These are phyloP conservation scores for Altica lythri DNA, from an alignment of 2,888 invertebrate species.

Conservation along the genomic window DNA sequence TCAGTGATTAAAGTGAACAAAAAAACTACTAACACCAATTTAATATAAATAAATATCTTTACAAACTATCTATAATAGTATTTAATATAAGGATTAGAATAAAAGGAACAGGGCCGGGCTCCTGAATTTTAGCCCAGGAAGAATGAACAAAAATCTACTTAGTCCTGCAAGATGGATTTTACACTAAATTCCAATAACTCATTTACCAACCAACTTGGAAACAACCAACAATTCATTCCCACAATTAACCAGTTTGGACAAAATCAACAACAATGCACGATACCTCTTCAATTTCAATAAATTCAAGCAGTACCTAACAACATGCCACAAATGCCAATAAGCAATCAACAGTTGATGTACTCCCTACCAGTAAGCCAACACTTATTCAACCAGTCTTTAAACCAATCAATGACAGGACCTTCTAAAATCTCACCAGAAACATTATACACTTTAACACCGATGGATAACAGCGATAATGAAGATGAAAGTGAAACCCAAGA, in stretches of 20 bases:
- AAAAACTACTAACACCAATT: too few relatives aligned
- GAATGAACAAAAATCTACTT: too few relatives aligned
- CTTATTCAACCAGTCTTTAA: background rate
- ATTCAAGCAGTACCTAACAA: background rate
- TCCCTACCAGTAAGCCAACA: background rate
- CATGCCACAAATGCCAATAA: background rate
- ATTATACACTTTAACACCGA: background rate
- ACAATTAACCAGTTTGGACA: background rate
- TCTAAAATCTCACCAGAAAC: background rate
- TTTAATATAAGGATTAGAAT: too few relatives aligned
- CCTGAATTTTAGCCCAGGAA: too few relatives aligned
- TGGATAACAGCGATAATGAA: background rate
- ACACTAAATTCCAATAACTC: too few relatives aligned
- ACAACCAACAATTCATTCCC: background rate
- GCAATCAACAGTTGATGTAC: background rate
- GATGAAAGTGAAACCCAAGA: background rate
- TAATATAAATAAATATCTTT: too few relatives aligned
- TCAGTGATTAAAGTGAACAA: too few relatives aligned
- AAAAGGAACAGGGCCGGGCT: too few relatives aligned
- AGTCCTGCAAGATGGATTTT: too few relatives aligned
- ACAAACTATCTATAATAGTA: too few relatives aligned
- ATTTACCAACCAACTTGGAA: too few relatives aligned
- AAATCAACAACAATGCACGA: background rate
- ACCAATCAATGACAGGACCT: background rate
- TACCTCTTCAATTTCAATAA: background rate